phyloP scores from a whole-genome alignment of 2,797 vertebrate species.

The Anabas testudineus region DNA sequence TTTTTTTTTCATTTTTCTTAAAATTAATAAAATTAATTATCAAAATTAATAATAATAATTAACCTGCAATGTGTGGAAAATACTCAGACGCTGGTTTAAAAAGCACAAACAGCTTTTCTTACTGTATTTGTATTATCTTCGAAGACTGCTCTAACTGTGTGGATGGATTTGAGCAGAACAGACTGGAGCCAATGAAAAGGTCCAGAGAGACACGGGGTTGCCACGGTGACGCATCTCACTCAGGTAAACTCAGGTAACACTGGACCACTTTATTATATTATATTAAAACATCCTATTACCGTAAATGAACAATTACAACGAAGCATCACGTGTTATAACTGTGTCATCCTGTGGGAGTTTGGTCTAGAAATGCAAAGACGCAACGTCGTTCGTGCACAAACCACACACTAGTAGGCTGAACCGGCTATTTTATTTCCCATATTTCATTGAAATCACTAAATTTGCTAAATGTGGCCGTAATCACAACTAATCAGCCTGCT shows the following conservation, averaged over 20 bases:
- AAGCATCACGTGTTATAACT: no score
- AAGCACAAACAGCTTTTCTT: no score
- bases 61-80: not conserved
- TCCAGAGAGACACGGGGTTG: no score
- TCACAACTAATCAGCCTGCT: not conserved
- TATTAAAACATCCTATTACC: not conserved
- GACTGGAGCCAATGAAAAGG: no score
- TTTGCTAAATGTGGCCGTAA: not conserved
- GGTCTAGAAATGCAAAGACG: no score
- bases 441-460: constrained; percentile 1
- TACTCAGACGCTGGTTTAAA: no score
- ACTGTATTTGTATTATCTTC: not conserved
- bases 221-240: constrained; percentile 65
- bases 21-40: no score
- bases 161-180: not conserved
- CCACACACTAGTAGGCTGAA: no score
- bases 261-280: no score
- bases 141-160: not conserved
- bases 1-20: no score
- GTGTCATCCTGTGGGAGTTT: no score
- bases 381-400: no score
- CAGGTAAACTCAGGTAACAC: not conserved
- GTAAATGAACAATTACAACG: not conserved
- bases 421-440: not conserved
- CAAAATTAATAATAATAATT: not conserved